Evolutionary conservation across 2,888 invertebrate genomes (phyloP).

Genomic region (Rhingia rostrata): DNA sequence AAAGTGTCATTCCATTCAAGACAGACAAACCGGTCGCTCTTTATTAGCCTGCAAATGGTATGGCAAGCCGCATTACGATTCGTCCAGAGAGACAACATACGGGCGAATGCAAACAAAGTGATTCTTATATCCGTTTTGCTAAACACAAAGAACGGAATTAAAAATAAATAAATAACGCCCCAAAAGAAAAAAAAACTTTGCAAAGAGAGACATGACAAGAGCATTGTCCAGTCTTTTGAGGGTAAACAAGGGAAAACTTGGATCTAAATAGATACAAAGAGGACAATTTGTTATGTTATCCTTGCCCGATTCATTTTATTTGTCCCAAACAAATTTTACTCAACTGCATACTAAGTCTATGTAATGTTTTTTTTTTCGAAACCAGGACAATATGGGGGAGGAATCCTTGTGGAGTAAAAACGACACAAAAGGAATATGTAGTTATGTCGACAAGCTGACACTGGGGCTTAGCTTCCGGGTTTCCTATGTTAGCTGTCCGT

Average conservation of each 20-base stretch:
- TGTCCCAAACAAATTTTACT: neutral
- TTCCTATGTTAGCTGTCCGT: constrained; percentile 5
- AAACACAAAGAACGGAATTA: neutral
- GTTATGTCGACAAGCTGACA: neutral
- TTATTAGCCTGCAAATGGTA: neutral
- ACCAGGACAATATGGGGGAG: neutral
- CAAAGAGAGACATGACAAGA: too few relatives aligned
- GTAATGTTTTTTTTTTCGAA: neutral
- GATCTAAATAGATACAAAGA: neutral
- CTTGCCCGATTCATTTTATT: neutral
- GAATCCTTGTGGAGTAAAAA: too few relatives aligned
- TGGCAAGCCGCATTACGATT: neutral
- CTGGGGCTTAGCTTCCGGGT: neutral
- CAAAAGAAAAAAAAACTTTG: too few relatives aligned
- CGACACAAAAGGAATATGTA: neutral
- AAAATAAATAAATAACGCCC: neutral
- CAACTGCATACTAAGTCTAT: neutral
- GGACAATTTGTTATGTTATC: neutral
- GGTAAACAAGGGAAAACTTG: neutral
- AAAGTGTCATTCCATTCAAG: neutral
- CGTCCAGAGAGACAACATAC: neutral
- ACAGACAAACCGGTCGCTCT: neutral
- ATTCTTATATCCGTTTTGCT: too few relatives aligned
- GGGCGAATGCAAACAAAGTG: neutral
- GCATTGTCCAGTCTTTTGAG: too few relatives aligned